phyloP scores from a whole-genome alignment of 2,113 vertebrate genomes.

The Vanacampus margaritifer region DNA sequence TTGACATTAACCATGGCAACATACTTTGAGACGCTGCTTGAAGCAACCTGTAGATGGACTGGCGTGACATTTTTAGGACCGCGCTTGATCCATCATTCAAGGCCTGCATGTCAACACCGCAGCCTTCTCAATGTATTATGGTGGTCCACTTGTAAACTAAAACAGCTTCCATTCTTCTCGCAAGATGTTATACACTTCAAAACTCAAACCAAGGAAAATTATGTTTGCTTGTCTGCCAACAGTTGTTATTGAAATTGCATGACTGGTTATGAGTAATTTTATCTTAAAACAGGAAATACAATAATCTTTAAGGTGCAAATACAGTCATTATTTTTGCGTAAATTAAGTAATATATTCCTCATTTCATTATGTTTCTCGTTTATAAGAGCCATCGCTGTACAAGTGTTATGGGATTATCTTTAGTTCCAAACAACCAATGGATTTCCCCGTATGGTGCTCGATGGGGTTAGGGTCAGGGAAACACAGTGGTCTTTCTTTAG shows the following conservation, averaged over 20 bases:
- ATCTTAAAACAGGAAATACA: no score
- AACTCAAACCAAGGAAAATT: neutral
- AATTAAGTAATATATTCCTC: no score
- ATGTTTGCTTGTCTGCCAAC: neutral
- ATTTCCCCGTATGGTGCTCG: neutral
- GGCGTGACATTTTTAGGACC: slow-evolving; percentile 1
- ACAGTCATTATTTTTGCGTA: no score
- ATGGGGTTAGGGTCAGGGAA: neutral
- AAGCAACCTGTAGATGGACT: neutral
- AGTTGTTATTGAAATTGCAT: no score
- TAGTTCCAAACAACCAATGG: no score
- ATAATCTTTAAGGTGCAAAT: no score
- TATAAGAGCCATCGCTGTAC: no score
- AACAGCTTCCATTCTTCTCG: neutral
- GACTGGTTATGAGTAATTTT: no score
- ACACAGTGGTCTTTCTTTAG: neutral
- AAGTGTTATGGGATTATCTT: no score
- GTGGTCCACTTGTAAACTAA: neutral
- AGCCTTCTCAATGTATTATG: neutral
- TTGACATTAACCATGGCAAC: neutral
- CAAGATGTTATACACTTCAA: neutral
- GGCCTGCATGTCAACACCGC: neutral
- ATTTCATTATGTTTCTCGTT: no score
- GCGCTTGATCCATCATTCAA: neutral
- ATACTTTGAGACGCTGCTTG: neutral